Evolutionary conservation across 1,140 invertebrate genomes (phyloP), one percentile per base, ranked within the genome.

Genomic region (Sycobia sp.): DNA sequence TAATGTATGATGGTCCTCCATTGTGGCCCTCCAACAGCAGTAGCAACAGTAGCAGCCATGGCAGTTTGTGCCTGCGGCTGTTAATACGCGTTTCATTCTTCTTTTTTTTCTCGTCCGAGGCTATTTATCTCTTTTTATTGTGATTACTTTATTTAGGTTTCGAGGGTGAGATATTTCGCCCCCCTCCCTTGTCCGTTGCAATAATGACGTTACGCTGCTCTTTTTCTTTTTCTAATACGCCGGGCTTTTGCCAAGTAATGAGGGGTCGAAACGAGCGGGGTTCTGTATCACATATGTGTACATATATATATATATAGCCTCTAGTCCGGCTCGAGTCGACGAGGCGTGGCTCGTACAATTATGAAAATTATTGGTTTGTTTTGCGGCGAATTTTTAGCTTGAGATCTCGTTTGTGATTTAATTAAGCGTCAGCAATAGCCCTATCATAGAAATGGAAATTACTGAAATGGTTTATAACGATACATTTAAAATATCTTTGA

Each of bases 91-190:
- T 11, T 11, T 11, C 29, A 32, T 32, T 32, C 29, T 38, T 38
- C 27, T 27, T 65, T 18, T 56, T 54, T 55, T 41, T 59, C 56
- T 39, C 55, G 8, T 51, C 18, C 4, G n/a, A 16, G 41, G 39
- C 56, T 59, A 65, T 65, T 65, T 65, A 65, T 65, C 56, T 65
- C 43, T 41, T 51, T 65, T 65, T 50, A 53, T 65, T 44, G 47
- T 34, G 39, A 58, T 54, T 65, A 58, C 49, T 58, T 53, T 65
- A 65, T 65, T 56, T 65, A 11, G 55, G 49, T 46, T 64, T 59
- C 22, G 47, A 59, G 56, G 32, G 49, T 29, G 55, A 49, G 27
- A 36, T 29, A 41, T 13, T n/a, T n/a, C 29, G 27, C 11, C 5
- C 34, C 18, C 43, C 7, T 14, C 58, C 51, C 34, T 53, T 46